phyloP scores from a whole-genome alignment of 2,888 invertebrate genomes.

The Liodrosophila aerea region DNA sequence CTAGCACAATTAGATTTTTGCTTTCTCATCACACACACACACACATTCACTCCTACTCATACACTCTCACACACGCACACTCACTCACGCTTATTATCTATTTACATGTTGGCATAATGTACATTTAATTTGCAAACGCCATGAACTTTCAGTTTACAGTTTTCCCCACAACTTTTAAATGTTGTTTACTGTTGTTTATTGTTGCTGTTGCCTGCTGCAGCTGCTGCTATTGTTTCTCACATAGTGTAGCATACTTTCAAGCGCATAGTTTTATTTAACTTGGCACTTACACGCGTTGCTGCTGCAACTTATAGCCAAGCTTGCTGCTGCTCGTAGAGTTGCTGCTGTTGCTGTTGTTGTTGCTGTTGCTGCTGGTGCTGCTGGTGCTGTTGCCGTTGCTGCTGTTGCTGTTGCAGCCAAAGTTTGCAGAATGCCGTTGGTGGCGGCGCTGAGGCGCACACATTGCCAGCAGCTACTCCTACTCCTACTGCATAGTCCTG shows the following conservation, averaged over 20 bases:
- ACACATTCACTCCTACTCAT: conserved; percentile 11
- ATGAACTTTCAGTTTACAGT: conserved; percentile 52
- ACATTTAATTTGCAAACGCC: conserved; percentile 67
- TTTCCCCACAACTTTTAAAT: conserved; percentile 68
- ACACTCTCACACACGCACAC: conserved; percentile 7
- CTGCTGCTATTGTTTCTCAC: conserved; percentile 14
- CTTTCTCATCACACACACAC: conserved; percentile 15
- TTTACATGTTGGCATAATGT: conserved; percentile 69
- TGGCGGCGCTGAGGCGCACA: conserved; percentile 67
- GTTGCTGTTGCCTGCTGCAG: conserved; percentile 31
- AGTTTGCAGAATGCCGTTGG: conserved; percentile 79
- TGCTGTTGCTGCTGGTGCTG: conserved; percentile 42
- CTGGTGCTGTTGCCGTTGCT: conserved; percentile 54
- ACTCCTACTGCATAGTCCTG: conserved; percentile 33
- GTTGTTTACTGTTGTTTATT: conserved; percentile 65
- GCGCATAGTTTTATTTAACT: conserved; percentile 67
- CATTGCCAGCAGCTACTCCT: conserved; percentile 34
- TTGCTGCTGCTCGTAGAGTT: conserved; percentile 54
- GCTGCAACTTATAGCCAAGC: conserved; percentile 61
- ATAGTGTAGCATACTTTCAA: conserved; percentile 53
- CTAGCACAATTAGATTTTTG: conserved; percentile 44
- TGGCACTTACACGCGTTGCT: conserved; percentile 61
- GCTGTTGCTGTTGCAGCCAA: conserved; percentile 78
- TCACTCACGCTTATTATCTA: conserved; percentile 53
- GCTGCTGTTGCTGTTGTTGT: conserved; percentile 42